phyloP scores from a whole-genome alignment of 2,113 vertebrate species.

The Chionodraco myersi region DNA sequence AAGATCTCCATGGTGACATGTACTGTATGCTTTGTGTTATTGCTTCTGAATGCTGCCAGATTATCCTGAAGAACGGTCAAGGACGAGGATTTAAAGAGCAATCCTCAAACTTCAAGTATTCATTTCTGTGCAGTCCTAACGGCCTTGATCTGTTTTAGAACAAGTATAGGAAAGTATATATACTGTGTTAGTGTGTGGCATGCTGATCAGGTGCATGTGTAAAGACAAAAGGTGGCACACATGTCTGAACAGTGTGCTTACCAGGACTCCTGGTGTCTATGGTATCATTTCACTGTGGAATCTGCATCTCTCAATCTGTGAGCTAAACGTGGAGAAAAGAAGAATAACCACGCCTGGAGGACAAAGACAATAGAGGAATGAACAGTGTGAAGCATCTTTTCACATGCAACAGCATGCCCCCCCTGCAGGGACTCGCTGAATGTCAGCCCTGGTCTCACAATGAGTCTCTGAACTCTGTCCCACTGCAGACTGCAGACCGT shows the following conservation, averaged over 20 bases:
- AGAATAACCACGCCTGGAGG: neutral
- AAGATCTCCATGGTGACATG: neutral
- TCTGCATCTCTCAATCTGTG: neutral
- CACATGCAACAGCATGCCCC: slow-evolving; percentile 3
- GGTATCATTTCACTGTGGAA: neutral
- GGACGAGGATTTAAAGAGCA: slow-evolving; percentile 50
- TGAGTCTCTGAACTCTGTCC: slow-evolving; percentile 5
- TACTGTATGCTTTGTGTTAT: slow-evolving; percentile 5
- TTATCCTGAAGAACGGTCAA: slow-evolving; percentile 38
- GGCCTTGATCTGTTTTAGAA: slow-evolving; percentile 4
- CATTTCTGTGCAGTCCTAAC: slow-evolving; percentile 7
- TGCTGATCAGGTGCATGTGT: neutral
- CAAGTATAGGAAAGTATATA: neutral
- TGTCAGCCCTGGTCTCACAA: slow-evolving; percentile 13
- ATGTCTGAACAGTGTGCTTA: neutral
- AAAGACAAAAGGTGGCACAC: slow-evolving; percentile 10
- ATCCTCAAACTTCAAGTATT: slow-evolving; percentile 27
- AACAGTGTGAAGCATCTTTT: neutral
- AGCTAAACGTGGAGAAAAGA: too few relatives aligned
- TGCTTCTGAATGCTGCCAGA: slow-evolving; percentile 30
- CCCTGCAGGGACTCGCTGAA: slow-evolving; percentile 11
- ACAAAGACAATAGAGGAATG: neutral
- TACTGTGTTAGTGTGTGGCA: neutral
- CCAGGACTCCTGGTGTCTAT: neutral
- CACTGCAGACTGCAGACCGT: neutral